Conservation (phyloP, 2,888 invertebrate genomes). For the Oligia latruncula region DNA sequence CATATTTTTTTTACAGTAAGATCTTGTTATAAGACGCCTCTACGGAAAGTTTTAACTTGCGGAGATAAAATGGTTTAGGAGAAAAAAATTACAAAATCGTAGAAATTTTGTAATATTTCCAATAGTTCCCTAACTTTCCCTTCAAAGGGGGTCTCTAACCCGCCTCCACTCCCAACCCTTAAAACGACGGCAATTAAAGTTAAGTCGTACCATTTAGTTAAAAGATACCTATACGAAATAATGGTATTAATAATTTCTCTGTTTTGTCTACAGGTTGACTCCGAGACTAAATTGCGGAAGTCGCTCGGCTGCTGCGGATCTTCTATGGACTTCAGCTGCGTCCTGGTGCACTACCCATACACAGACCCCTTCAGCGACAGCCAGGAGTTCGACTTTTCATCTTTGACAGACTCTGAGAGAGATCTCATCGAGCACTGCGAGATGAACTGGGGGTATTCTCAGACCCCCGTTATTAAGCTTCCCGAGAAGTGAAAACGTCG, state of each 20-base stretch:
- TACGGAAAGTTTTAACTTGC: no score
- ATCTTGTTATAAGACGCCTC: no score
- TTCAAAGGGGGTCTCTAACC: no score
- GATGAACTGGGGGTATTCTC: constrained; percentile 91
- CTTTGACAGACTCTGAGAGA: constrained; percentile 91
- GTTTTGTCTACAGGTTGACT: constrained; percentile 89
- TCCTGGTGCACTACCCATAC: constrained; percentile 89
- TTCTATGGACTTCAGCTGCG: constrained; percentile 89
- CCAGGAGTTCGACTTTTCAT: constrained; percentile 83
- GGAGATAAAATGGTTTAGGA: no score
- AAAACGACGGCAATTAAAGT: not conserved
- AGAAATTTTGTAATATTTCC: no score
- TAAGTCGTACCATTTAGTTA: not conserved
- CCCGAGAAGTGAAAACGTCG: constrained; percentile 90
- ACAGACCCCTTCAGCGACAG: constrained; percentile 86
- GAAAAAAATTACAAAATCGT: no score
- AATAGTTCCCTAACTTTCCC: no score
- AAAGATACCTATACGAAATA: constrained; percentile 9
- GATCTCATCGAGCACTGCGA: constrained; percentile 92
- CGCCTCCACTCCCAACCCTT: not conserved
- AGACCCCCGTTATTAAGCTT: constrained; percentile 91
- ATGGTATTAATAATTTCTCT: constrained; percentile 63
- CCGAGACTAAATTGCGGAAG: constrained; percentile 88
- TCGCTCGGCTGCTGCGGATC: constrained; percentile 84
- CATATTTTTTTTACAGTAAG: no score